Conservation (phyloP, 2,888 invertebrate species). For the Drosophila testacea region DNA sequence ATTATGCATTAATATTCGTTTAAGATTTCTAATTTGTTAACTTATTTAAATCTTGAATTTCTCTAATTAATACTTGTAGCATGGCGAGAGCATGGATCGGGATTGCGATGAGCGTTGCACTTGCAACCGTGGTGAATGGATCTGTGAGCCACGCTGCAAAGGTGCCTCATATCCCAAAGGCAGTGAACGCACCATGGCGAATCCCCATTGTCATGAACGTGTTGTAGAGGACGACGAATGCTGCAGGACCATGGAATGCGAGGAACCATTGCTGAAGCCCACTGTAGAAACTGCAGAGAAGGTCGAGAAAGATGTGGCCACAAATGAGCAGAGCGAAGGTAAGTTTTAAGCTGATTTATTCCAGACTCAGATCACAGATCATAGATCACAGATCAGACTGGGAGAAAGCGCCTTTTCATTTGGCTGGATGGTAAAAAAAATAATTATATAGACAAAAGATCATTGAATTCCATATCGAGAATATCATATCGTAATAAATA, state of each 20-base stretch:
- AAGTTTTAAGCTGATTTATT: slow-evolving; percentile 31
- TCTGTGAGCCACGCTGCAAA: slow-evolving; percentile 90
- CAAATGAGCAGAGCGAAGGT: slow-evolving; percentile 60
- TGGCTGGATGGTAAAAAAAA: slow-evolving; percentile 8
- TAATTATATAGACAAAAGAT: no score
- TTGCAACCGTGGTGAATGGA: slow-evolving; percentile 89
- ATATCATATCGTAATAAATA: no score
- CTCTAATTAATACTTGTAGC: slow-evolving; percentile 78
- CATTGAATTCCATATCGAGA: no score
- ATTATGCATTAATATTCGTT: not conserved
- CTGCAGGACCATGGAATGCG: slow-evolving; percentile 90
- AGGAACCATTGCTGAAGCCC: slow-evolving; percentile 85
- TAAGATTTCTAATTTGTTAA: slow-evolving; percentile 8
- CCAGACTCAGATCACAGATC: not conserved
- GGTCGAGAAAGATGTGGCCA: slow-evolving; percentile 11
- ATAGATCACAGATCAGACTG: no score
- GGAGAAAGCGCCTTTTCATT: slow-evolving; percentile 32
- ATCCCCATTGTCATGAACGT: slow-evolving; percentile 91
- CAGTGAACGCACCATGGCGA: slow-evolving; percentile 86
- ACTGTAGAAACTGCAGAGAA: slow-evolving; percentile 54
- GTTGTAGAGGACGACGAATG: slow-evolving; percentile 90
- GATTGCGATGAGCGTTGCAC: slow-evolving; percentile 92
- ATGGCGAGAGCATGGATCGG: slow-evolving; percentile 90
- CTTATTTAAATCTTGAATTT: not conserved
- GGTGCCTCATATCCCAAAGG: slow-evolving; percentile 90